These are phyloP conservation scores for Phocoena sinus DNA, from an alignment of 2,113 vertebrate species.

Conservation along the genomic window DNA sequence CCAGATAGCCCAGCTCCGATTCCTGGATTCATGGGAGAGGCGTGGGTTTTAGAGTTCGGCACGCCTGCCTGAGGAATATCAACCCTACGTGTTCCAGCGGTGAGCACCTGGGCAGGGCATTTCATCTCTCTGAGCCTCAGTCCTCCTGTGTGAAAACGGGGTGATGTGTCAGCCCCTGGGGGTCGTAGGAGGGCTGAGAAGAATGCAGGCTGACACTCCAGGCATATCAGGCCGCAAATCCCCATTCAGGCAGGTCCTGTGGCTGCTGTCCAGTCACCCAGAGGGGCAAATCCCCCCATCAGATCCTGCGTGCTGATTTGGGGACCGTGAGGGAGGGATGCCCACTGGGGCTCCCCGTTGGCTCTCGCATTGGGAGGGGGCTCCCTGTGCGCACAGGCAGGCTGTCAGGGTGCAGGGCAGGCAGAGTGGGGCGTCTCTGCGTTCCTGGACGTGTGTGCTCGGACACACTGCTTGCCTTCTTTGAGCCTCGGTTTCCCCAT, in stretches of 20 bases:
- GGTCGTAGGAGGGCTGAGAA: background rate
- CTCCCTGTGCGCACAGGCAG: accelerated
- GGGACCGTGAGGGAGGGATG: background rate
- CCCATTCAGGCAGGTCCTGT: background rate
- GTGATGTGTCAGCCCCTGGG: no score
- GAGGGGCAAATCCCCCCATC: background rate
- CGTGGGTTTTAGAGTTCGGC: background rate
- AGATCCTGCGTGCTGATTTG: background rate
- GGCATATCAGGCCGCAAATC: no score
- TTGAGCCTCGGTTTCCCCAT: background rate
- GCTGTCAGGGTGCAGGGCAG: background rate
- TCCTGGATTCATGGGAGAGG: background rate
- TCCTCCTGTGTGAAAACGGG: background rate
- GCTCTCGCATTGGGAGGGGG: accelerated
- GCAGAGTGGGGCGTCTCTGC: accelerated
- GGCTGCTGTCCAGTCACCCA: background rate
- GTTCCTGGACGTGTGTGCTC: accelerated
- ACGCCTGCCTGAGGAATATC: background rate
- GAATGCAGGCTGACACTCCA: background rate
- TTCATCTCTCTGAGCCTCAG: background rate
- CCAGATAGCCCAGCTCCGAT: accelerated
- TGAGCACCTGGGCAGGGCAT: background rate
- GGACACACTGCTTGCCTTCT: background rate
- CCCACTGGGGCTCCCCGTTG: accelerated
- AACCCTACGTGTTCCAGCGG: background rate